Evolutionary conservation across 1,140 invertebrate species (phyloP).

Genomic region (Drosophila eugracilis): DNA sequence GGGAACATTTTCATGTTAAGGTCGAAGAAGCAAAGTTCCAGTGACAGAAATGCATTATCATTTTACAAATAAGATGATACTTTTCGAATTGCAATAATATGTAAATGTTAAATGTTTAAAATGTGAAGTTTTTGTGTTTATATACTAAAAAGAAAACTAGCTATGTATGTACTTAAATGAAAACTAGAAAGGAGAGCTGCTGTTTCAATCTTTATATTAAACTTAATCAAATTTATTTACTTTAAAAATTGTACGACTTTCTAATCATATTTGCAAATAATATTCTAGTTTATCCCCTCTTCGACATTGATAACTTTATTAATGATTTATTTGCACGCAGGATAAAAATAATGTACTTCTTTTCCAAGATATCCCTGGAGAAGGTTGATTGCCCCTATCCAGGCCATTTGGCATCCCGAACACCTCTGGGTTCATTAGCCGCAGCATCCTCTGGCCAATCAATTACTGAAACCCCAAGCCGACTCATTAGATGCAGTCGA

Average conservation of each 20-base stretch:
- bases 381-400: no score
- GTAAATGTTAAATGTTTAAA: background rate
- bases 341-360: conserved; percentile 9
- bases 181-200: no score
- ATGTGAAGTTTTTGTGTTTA: no score
- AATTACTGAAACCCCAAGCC: conserved; percentile 33
- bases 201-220: no score
- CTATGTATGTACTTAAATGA: no score
- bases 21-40: background rate
- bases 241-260: no score
- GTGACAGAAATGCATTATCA: background rate
- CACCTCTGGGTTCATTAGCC: conserved; percentile 37
- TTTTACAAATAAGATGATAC: no score
- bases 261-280: no score
- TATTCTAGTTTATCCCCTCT: no score
- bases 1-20: conserved; percentile 2
- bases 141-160: no score
- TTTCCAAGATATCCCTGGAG: background rate
- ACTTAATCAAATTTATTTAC: no score
- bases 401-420: conserved; percentile 3
- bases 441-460: conserved; percentile 40
- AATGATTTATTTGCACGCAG: conserved; percentile 2
- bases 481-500: conserved; percentile 50
- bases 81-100: background rate
- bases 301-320: background rate